These are phyloP conservation scores for Nasonia vitripennis DNA, from an alignment of 1,140 invertebrate genomes.

Conservation along the genomic window DNA sequence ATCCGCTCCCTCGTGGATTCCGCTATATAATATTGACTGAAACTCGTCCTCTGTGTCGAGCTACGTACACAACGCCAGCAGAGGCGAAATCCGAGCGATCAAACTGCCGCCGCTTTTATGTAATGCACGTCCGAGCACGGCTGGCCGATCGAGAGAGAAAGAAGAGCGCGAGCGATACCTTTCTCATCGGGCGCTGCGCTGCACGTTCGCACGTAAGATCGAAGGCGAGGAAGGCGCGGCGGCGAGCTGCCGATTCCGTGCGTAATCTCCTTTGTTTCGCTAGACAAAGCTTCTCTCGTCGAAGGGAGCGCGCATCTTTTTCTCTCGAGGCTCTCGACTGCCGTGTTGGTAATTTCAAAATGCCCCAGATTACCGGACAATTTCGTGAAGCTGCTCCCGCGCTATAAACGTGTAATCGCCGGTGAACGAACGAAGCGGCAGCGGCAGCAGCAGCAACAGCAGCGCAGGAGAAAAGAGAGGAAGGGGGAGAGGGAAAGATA, in stretches of 20 bases:
- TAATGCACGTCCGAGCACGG: too few species aligned
- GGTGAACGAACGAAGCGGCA: conserved; percentile 45
- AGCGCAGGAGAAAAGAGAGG: conserved; percentile 49
- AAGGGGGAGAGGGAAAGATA: conserved; percentile 47
- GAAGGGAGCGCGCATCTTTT: not conserved
- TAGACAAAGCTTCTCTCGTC: conserved; percentile 33
- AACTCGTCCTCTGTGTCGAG: too few species aligned
- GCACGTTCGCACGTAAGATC: conserved; percentile 13
- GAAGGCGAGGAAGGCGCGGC: not conserved
- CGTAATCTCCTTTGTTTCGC: conserved; percentile 61
- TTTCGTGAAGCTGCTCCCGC: conserved; percentile 48
- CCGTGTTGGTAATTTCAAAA: conserved; percentile 55
- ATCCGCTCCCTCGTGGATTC: not conserved
- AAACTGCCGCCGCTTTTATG: not conserved
- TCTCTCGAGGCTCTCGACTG: conserved; percentile 34
- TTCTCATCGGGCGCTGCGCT: not conserved
- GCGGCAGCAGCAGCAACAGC: conserved; percentile 11
- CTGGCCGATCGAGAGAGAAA: not conserved
- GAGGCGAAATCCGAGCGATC: not conserved
- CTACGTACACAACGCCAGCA: not conserved
- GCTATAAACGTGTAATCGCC: conserved; percentile 53
- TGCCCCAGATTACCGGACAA: conserved; percentile 57
- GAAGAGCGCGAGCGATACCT: not conserved
- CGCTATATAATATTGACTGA: not conserved
- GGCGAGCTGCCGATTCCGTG: conserved; percentile 16